Base-by-base conservation (phyloP, 2,888 invertebrate genomes). In the Drosophila neonasuta region DNA sequence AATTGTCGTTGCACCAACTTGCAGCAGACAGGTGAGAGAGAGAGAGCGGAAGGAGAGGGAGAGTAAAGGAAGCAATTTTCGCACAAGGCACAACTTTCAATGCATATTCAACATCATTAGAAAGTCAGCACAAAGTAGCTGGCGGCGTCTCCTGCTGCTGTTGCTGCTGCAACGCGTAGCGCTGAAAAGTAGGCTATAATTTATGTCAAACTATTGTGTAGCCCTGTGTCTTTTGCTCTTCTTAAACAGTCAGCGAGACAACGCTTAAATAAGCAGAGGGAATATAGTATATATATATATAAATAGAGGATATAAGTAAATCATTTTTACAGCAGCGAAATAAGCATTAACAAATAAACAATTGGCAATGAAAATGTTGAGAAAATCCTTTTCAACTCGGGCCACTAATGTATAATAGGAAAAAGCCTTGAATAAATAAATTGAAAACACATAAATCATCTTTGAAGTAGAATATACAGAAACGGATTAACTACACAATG, bases 91-190 rank as follows among this genome's bases (percentile, higher is more conserved):
- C 77, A 81, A 87, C 69, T 87, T 81, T 86, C 66, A 77, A 83
- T 81, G 88, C 81, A 82, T 88, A 84, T 84, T 88, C 88, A 82
- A 86, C 88, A 79, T 88, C 82, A 82, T 82, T 86, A 86, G 86
- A 80, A 87, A 86, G 88, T 83, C 86, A 86, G 68, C 63, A 61
- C 77, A 80, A 87, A 83, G 80, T 82, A 81, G 74, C 78, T 64
- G 15, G 41, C 36, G 36, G 32, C 29, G 42, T 20, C 7, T 13
- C 13, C 13, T 13, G 13, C 13, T 39, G 60, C 63, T 69, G 50
- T 61, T 52, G 68, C 3, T 20, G 20, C 4, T 20, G 20, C 20
- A 20, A 3, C 20, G 20, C 20, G 20, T 20, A 42, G 54, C 65
- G 69, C 74, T 77, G 75, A 84, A 81, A 81, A 51, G 65, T 68